Conservation (phyloP, 2,113 vertebrate species). For the Oryzias celebensis region DNA sequence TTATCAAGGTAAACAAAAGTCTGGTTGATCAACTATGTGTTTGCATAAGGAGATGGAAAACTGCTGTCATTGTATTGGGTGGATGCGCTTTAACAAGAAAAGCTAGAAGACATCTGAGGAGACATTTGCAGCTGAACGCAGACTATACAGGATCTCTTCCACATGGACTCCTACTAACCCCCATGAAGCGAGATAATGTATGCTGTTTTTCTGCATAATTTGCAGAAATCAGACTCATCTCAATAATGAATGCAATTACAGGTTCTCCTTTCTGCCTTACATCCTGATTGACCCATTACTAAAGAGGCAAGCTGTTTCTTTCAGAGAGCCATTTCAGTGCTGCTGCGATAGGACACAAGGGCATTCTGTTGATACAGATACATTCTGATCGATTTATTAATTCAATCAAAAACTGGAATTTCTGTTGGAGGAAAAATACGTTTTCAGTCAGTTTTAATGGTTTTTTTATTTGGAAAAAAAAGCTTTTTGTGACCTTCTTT, state of each 20-base stretch:
- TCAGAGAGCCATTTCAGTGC: slow-evolving; percentile 15
- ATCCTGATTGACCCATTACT: slow-evolving; percentile 59
- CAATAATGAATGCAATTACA: slow-evolving; percentile 69
- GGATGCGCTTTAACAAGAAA: no score
- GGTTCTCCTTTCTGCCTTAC: slow-evolving; percentile 59
- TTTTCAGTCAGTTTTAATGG: neutral
- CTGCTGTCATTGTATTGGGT: neutral
- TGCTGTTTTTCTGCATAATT: slow-evolving; percentile 54
- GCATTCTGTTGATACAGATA: slow-evolving; percentile 10
- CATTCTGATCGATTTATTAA: slow-evolving; percentile 6
- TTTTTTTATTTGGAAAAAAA: neutral
- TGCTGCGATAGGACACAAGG: slow-evolving; percentile 3
- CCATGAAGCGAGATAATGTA: slow-evolving; percentile 43
- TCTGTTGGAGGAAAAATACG: neutral
- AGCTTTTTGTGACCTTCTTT: no score
- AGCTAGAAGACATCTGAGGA: no score
- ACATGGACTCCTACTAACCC: slow-evolving; percentile 33
- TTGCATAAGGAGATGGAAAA: slow-evolving; percentile 24
- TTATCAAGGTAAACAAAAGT: slow-evolving; percentile 18
- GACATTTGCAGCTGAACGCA: slow-evolving; percentile 4
- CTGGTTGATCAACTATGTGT: slow-evolving; percentile 2
- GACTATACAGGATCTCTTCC: slow-evolving; percentile 44
- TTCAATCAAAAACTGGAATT: slow-evolving; percentile 5
- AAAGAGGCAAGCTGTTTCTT: slow-evolving; percentile 34
- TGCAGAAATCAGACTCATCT: slow-evolving; percentile 55